Percentiles rank a stretch among this genome's conserved stretches.
Evolutionary conservation across 2,797 vertebrate species (phyloP).

Genomic region (Pseudochirops corinnae): DNA sequence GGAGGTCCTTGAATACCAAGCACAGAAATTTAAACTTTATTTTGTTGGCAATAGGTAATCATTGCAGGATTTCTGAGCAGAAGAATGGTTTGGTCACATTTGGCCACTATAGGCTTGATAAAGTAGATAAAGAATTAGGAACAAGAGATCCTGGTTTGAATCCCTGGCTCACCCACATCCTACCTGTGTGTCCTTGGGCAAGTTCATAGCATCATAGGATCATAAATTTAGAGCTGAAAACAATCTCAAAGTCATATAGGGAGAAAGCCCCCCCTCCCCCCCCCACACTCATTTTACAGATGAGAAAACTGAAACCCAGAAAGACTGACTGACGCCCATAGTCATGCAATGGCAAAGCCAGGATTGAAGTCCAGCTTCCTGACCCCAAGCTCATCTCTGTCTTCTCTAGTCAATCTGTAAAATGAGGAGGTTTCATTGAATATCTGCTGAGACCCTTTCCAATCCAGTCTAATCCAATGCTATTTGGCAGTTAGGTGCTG

Average conservation of each 20-base stretch:
- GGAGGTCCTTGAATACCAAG: background rate
- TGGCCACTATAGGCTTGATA: background rate
- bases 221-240: background rate
- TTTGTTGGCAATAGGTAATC: background rate
- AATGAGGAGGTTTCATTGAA: background rate
- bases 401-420: background rate
- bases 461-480: background rate
- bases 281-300: too few relatives aligned
- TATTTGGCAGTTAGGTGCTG: background rate
- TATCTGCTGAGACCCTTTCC: background rate
- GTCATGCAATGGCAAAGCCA: background rate
- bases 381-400: background rate
- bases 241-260: background rate
- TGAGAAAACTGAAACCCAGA: background rate
- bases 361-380: background rate
- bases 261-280: rapidly evolving
- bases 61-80: background rate
- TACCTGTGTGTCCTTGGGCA: background rate
- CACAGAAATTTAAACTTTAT: background rate
- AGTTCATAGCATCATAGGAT: background rate
- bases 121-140: background rate
- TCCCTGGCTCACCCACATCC: background rate
- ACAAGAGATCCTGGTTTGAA: background rate
- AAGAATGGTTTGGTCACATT: background rate
- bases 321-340: background rate